phyloP scores from a whole-genome alignment of 2,113 vertebrate genomes.

The Eurypyga helias region DNA sequence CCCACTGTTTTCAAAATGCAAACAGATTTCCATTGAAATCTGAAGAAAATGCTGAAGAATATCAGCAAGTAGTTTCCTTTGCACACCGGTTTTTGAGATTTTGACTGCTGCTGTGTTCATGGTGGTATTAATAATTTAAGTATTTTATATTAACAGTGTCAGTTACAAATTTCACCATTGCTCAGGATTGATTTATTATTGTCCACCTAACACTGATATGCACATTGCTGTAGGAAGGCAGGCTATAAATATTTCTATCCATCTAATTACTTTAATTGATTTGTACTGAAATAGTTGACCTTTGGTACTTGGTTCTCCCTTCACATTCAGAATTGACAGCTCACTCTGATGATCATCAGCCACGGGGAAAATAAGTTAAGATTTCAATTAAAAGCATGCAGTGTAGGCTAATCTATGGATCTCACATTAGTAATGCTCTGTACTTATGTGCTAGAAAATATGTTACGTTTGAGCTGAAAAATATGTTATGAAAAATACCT shows the following conservation, averaged over 20 bases:
- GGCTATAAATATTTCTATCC: slow-evolving; percentile 3
- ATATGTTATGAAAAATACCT: not conserved
- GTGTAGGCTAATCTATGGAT: not conserved
- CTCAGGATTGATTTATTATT: not conserved
- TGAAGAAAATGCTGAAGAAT: not conserved
- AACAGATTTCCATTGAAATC: not conserved
- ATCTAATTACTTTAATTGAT: slow-evolving; percentile 43
- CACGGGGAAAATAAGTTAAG: not conserved
- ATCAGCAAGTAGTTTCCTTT: not conserved
- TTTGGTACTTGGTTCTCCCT: slow-evolving; percentile 11
- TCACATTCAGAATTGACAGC: slow-evolving; percentile 19
- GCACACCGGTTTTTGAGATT: not conserved
- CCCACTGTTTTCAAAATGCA: not conserved
- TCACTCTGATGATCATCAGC: slow-evolving; percentile 11
- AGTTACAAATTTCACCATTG: not conserved
- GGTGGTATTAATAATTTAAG: not conserved
- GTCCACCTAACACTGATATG: not conserved
- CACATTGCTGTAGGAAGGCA: not conserved
- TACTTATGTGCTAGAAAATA: not conserved
- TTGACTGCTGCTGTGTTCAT: not conserved
- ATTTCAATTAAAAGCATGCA: slow-evolving; percentile 33
- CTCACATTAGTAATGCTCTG: not conserved
- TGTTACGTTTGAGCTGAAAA: not conserved
- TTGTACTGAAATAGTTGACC: slow-evolving; percentile 39
- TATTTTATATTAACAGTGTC: not conserved